Evolutionary conservation across 2,113 vertebrate genomes (phyloP), one percentile per base, ranked within the genome.

Genomic region (Hiodon tergisus): DNA sequence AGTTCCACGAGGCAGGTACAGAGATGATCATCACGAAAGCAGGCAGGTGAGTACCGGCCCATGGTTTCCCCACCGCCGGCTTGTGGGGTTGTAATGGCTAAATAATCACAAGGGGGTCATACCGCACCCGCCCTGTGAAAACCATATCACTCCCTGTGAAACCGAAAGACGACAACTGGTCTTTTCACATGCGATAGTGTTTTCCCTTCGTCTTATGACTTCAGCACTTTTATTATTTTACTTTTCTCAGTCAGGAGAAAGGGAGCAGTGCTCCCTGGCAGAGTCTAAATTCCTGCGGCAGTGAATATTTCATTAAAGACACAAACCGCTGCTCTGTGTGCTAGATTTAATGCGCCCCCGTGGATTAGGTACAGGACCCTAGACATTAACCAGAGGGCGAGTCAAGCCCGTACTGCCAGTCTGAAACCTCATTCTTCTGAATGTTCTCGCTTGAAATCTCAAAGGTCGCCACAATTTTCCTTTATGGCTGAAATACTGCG

Each of bases 21-120:
- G 97, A 99, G 89, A 99, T 99, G 97, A 99, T 99, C 87, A 99
- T 99, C 82, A 99, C 97, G 59, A 99, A 99, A 89, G 96, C 97
- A 65, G 96, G 96, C 89, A 97, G 97, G 97, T 97, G 73, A 91
- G 94, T 91, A 31, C n/a, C 75, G 67, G 46, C 51, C 16, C 3
- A 4, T 4, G 69, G n/a, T 9, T 7, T 13, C 6, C 9, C n/a
- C 1, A 5, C 16, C 9, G 13, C 4, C 69, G 3, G 11, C 8
- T 11, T 14, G 53, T 8, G 17, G 10, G 46, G 16, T 70, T 47
- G 6, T 31, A 31, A 8, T 51, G 78, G 46, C 46, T 72, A 65
- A 31, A 31, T 31, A 31, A 31, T 31, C 31, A 31, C 31, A 2
- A 31, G 31, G 31, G 31, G 31, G 31, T 31, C 31, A 31, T 31